Evolutionary conservation across 1,140 invertebrate species (phyloP), one percentile per base, ranked within the genome.

Genomic region (Drosophila pachea): DNA sequence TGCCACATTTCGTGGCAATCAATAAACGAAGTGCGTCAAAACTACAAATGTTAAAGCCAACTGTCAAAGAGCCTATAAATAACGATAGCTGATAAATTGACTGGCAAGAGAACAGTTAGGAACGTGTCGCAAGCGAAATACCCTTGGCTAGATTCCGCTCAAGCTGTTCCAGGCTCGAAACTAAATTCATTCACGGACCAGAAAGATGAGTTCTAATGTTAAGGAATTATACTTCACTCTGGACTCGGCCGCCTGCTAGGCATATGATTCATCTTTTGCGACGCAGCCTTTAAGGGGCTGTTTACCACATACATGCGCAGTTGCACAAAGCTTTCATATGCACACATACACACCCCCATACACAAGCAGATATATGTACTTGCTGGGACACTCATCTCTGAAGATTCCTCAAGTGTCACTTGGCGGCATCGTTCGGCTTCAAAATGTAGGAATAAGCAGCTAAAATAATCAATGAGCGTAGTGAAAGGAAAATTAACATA

Each of bases 1-100:
- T 84, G 77, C 76, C 82, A 86, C 81, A 86, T 86, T 86, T 86
- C 77, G 77, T 86, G 82, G 74, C 82, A 86, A 86, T 86, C 81
- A 86, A 86, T 86, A 86, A 81, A 36, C 76, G 68, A 86, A 81
- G 82, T 86, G 70, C 82, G 81, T 84, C 82, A 86, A 86, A 55
- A 61, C 63, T 66, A 86, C 73, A 86, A 84, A 84, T 86, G 73
- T 79, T 86, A 47, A 68, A 79, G 65, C 66, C 68, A 65, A 58
- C 61, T 43, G 60, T 50, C 45, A 33, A 5, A 6, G n/a, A 3
- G 8, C 42, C 49, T 33, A 64, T 59, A 65, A 68, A 47, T 55
- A 71, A 16, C 55, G 50, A 38, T 8, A 53, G 32, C 49, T 36
- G 48, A 61, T 68, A 60, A 74, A 65, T 73, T 70, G 9, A 50